Base-by-base conservation (phyloP, 2,797 vertebrate species). In the Pseudotriccus pelzelni region DNA sequence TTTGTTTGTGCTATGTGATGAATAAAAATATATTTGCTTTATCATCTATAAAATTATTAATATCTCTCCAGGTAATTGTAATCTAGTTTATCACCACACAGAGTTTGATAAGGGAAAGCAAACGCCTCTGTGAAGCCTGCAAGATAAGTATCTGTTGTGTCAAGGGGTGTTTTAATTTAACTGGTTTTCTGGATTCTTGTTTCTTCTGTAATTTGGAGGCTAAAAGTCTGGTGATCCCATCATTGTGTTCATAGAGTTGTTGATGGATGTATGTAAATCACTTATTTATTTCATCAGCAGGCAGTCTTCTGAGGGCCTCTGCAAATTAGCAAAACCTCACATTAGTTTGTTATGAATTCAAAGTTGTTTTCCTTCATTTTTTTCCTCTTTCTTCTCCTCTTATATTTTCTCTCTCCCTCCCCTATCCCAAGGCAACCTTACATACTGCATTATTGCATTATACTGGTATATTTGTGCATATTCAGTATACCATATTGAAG, bases 191-290 rank as follows among this genome's bases (percentile, higher is more conserved):
- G n/a, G 24, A 84, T 76, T 87, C 36, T 63, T 64, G 9, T 81
- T 18, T 22, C 12, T 93, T 66, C 37, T 32, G 10, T 83, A 80
- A 89, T 79, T 68, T 56, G 62, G 56, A 86, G 62, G 62, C 43
- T 86, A 86, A 87, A 94, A 87, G 64, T 91, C 67, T 73, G 30
- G 9, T 87, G 63, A 91, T 76, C 79, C 56, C 56, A 72, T 75
- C 49, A 50, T 32, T 59, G 37, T 74, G 20, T 63, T 93, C 32
- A 75, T 44, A 56, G 25, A 91, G 25, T 36, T 83, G 32, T 75
- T 78, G 62, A 81, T 63, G 17, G 44, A 52, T 75, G 12, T n/a
- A 88, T 81, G 50, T 63, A 93, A 93, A 93, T 76, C 77, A 49
- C n/a, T 70, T 72, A 66, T 58, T 78, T 84, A 82, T 85, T 87